A percentile compares a stretch with the other conserved stretches of the same genome.
phyloP scores from a whole-genome alignment of 2,797 vertebrate genomes.

The Acanthornis magna region DNA sequence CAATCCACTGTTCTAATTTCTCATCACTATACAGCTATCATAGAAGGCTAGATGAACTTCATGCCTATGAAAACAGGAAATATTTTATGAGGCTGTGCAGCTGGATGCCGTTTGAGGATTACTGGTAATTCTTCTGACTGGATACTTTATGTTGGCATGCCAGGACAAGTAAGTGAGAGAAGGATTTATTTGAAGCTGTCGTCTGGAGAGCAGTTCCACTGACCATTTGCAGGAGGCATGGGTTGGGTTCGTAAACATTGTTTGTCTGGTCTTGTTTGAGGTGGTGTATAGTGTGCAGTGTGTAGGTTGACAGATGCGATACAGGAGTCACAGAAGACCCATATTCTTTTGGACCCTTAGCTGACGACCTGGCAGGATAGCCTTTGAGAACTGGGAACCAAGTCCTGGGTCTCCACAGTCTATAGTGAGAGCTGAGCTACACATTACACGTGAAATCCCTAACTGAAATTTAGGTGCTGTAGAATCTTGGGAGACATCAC shows the following conservation, averaged over 20 bases:
- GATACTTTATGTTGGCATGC: neutral
- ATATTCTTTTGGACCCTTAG: neutral
- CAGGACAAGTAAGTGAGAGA: neutral
- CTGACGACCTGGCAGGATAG: neutral
- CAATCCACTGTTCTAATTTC: neutral
- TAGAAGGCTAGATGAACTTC: neutral
- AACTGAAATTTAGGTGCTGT: neutral
- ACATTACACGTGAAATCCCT: neutral
- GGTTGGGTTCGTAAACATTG: neutral
- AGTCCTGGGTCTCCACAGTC: neutral
- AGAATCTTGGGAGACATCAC: neutral
- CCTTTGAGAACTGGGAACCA: neutral
- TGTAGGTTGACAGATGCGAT: neutral
- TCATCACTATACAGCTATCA: neutral
- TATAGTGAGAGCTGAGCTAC: neutral
- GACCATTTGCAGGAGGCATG: neutral
- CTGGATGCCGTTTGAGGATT: neutral
- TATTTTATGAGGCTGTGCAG: neutral
- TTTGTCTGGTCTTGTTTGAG: neutral
- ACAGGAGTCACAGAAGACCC: neutral
- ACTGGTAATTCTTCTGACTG: neutral
- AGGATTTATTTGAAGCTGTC: neutral
- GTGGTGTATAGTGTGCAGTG: neutral
- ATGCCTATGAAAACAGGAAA: neutral
- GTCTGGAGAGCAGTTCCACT: neutral